phyloP scores from a whole-genome alignment of 2,797 vertebrate species.

The Coregonus suidteri region DNA sequence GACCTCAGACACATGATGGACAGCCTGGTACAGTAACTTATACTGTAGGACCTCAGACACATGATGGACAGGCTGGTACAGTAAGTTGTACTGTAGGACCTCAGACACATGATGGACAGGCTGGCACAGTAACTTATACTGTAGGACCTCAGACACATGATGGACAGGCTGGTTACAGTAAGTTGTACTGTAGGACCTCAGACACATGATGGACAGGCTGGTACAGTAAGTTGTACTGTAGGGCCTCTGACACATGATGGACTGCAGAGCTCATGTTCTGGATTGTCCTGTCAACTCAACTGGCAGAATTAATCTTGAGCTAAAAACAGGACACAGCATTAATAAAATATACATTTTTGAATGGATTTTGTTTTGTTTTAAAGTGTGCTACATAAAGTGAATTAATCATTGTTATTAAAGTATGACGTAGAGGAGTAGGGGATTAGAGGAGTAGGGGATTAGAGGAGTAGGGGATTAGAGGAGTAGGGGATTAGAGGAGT shows the following conservation, averaged over 20 bases:
- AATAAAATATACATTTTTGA: too few relatives aligned
- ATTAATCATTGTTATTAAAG: neutral
- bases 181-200: too few relatives aligned
- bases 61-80: neutral
- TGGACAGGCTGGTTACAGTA: neutral
- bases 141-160: neutral
- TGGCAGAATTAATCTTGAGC: neutral
- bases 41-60: too few relatives aligned
- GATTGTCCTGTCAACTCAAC: neutral
- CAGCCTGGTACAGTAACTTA: neutral
- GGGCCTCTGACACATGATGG: too few relatives aligned
- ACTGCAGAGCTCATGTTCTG: neutral
- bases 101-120: too few relatives aligned
- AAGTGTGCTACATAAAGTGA: neutral
- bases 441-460: neutral
- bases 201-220: neutral
- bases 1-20: neutral
- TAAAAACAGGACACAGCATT: neutral
- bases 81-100: too few relatives aligned
- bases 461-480: neutral
- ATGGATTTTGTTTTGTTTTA: too few relatives aligned
- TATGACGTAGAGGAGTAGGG: neutral
- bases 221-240: too few relatives aligned
- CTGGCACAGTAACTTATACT: neutral
- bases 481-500: neutral